These are phyloP conservation scores for Harpagifer antarcticus DNA, from an alignment of 2,797 vertebrate species.

Conservation along the genomic window DNA sequence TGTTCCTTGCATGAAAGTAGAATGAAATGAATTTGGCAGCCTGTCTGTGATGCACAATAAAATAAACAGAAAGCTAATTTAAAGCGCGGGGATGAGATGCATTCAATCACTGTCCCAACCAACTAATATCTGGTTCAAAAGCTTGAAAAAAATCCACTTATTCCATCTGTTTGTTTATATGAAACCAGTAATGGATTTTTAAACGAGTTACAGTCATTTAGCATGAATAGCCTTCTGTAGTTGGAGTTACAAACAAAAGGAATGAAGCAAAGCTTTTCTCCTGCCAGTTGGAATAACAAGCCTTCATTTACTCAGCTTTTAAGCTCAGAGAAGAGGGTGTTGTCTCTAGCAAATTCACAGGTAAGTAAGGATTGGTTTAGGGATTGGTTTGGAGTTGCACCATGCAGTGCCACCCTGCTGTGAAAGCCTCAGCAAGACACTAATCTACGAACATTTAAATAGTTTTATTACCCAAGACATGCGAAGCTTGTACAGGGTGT, in stretches of 20 bases:
- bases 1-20: slow-evolving; percentile 12
- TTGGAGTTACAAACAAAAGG: not conserved
- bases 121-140: slow-evolving; percentile 1
- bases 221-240: not conserved
- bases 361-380: not conserved
- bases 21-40: slow-evolving; percentile 20
- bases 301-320: not conserved
- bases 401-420: not conserved
- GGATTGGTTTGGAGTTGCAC: slow-evolving; percentile 7
- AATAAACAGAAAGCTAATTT: slow-evolving; percentile 24
- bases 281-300: not conserved
- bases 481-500: too few relatives aligned
- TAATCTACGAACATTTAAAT: not conserved
- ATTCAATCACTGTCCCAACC: not conserved
- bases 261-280: not conserved
- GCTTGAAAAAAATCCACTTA: not conserved
- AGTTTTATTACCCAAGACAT: not conserved
- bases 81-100: not conserved
- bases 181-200: slow-evolving; percentile 13
- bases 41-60: slow-evolving; percentile 19
- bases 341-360: not conserved
- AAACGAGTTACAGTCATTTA: slow-evolving; percentile 14
- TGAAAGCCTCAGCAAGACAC: not conserved
- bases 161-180: not conserved
- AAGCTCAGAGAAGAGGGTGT: not conserved